A percentile compares a stretch with the other conserved stretches of the same genome.
These are phyloP conservation scores for Neria commutata DNA, from an alignment of 2,888 invertebrate species.

Conservation along the genomic window DNA sequence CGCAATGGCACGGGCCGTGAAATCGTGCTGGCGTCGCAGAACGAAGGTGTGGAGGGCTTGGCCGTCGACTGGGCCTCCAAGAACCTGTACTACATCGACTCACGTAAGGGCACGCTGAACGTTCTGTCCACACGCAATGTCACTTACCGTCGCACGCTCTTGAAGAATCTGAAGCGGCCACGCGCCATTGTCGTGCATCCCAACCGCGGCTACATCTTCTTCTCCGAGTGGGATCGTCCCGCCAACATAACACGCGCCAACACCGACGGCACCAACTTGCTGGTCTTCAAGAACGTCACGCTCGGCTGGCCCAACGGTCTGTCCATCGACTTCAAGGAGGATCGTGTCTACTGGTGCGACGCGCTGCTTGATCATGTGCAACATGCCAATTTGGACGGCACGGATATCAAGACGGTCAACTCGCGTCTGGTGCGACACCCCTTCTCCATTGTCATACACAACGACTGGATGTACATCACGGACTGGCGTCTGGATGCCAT, in stretches of 20 bases:
- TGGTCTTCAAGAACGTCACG: constrained; percentile 88
- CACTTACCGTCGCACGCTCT: constrained; percentile 79
- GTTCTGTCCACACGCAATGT: constrained; percentile 89
- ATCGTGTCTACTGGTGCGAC: constrained; percentile 97
- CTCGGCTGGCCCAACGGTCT: constrained; percentile 98
- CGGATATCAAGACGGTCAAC: constrained; percentile 87
- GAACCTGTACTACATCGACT: constrained; percentile 94
- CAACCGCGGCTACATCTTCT: constrained; percentile 91
- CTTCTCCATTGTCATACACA: constrained; percentile 88
- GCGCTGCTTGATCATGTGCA: constrained; percentile 95
- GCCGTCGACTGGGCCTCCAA: constrained; percentile 96
- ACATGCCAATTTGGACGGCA: constrained; percentile 89
- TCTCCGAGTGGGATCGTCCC: constrained; percentile 95
- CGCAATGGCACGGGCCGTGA: constrained; percentile 81
- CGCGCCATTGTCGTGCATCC: constrained; percentile 97
- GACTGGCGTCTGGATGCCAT: constrained; percentile 97
- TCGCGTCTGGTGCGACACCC: constrained; percentile 87
- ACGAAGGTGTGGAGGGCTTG: constrained; percentile 95
- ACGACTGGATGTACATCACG: constrained; percentile 93
- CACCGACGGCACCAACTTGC: constrained; percentile 85
- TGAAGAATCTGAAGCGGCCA: constrained; percentile 89
- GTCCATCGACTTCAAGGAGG: constrained; percentile 86
- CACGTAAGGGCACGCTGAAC: constrained; percentile 91
- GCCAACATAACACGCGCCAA: constrained; percentile 94
- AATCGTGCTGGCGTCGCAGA: constrained; percentile 92